Evolutionary conservation across 2,797 vertebrate species (phyloP).

Genomic region (Anabacerthia variegaticeps): DNA sequence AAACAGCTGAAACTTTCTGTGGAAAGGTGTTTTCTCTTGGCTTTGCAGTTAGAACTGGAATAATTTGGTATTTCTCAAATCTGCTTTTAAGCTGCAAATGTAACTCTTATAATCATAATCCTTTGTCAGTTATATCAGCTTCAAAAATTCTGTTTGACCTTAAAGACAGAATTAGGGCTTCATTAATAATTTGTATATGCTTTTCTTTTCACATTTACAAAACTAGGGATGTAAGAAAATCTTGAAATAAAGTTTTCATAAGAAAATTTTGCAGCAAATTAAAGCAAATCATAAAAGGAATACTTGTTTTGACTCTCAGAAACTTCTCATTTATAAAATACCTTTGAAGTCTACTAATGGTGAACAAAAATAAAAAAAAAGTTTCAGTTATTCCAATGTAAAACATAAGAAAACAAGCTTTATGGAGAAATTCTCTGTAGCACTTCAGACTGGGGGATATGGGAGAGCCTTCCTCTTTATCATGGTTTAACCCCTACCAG

Average conservation of each 20-base stretch:
- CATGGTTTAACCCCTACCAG: not conserved
- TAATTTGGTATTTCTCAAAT: not conserved
- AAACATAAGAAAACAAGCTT: not conserved
- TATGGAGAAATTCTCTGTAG: not conserved
- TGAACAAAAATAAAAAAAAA: constrained; percentile 30
- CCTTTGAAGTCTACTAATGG: constrained; percentile 57
- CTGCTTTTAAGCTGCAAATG: not conserved
- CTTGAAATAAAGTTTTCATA: constrained; percentile 10
- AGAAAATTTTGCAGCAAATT: constrained; percentile 48
- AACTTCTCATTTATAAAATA: constrained; percentile 60
- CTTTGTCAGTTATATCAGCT: constrained; percentile 7
- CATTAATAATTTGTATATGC: constrained; percentile 51
- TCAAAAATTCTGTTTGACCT: constrained; percentile 5
- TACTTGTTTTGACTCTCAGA: not conserved
- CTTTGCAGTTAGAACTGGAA: not conserved
- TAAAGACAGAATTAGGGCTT: constrained; percentile 51
- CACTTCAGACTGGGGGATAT: not conserved
- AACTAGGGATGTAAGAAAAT: constrained; percentile 17
- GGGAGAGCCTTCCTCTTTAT: not conserved
- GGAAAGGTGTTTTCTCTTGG: not conserved
- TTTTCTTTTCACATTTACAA: constrained; percentile 56
- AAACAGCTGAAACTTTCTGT: not conserved
- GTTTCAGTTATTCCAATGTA: not conserved
- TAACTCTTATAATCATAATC: not conserved
- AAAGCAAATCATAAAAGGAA: constrained; percentile 33